A percentile compares a stretch with the other conserved stretches of the same genome.
phyloP scores from a whole-genome alignment of 2,113 vertebrate genomes.

The Cheirogaleus medius region DNA sequence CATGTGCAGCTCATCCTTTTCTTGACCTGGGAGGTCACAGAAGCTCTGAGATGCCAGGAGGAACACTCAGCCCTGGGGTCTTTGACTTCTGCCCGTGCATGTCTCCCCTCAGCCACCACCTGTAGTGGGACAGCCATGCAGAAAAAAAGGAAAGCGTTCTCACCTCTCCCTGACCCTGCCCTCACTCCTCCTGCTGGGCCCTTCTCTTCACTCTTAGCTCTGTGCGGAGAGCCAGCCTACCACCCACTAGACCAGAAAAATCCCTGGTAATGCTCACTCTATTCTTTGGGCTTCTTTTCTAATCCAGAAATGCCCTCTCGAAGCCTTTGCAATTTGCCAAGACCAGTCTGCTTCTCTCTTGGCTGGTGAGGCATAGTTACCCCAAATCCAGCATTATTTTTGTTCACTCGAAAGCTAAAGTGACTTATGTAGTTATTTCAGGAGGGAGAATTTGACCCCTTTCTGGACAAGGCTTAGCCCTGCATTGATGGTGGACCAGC shows the following conservation, averaged over 20 bases:
- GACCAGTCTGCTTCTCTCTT: background rate
- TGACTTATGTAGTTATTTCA: background rate
- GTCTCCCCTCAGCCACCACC: background rate
- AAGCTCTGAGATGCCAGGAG: background rate
- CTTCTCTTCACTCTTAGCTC: background rate
- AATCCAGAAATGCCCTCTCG: background rate
- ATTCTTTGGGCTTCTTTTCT: background rate
- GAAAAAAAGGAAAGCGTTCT: background rate
- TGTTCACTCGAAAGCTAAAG: background rate
- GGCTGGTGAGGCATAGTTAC: background rate
- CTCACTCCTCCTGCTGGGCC: background rate
- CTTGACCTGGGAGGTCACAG: background rate
- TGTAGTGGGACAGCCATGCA: background rate
- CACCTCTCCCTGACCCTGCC: no score
- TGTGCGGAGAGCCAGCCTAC: background rate
- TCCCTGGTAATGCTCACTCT: background rate
- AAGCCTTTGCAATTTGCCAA: background rate
- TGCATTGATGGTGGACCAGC: background rate
- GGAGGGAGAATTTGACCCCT: background rate
- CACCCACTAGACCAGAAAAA: background rate
- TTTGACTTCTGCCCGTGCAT: background rate
- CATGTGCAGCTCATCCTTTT: background rate
- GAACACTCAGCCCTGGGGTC: background rate
- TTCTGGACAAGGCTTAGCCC: background rate
- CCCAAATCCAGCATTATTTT: background rate